Base-by-base conservation (phyloP, 2,113 vertebrate genomes). In the Urocitellus parryii region DNA sequence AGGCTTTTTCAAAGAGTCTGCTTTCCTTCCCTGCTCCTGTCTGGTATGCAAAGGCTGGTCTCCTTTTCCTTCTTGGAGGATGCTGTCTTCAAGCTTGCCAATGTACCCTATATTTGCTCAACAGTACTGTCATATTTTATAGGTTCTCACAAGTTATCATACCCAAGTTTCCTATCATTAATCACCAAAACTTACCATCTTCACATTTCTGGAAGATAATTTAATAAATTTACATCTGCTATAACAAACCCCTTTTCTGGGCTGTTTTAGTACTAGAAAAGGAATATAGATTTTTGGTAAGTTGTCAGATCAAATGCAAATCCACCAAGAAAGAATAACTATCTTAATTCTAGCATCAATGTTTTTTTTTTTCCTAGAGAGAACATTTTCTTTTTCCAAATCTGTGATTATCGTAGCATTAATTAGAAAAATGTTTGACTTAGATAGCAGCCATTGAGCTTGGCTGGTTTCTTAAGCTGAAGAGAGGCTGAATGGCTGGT, bases 301-400 rank as follows among this genome's bases (percentile, higher is more conserved):
- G 42, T 45, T 88, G 37, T 92, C 68, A 80, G 63, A 65, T 91
- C 51, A 84, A 67, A 84, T 61, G 65, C 5, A 87, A 72, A 80
- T 77, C 51, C 20, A 79, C 32, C 39, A 70, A 34, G 48, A 92
- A 90, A 81, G 73, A 95, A 73, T 56, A 87, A 39, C 32, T 27
- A 51, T 67, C 78, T 88, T 22, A 67, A 39, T 73, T 72, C 68
- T 37, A 90, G 20, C 16, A 58, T 79, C 51, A 81, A 32, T 37
- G 78, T 84, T 51, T 12, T 80, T 68, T n/a, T 53, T 12, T 80
- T 68, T 53, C 9, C 61, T 56, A 39, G 72, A 80, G 72, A 80
- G 39, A 90, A 9, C 2, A 17, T 68, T 68, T 34, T 92, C 92
- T 94, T 92, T 95, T 94, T 91, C 39, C 20, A 90, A 89, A 83